Base-by-base conservation (phyloP, 2,888 invertebrate genomes). In the Entomobrya proxima region DNA sequence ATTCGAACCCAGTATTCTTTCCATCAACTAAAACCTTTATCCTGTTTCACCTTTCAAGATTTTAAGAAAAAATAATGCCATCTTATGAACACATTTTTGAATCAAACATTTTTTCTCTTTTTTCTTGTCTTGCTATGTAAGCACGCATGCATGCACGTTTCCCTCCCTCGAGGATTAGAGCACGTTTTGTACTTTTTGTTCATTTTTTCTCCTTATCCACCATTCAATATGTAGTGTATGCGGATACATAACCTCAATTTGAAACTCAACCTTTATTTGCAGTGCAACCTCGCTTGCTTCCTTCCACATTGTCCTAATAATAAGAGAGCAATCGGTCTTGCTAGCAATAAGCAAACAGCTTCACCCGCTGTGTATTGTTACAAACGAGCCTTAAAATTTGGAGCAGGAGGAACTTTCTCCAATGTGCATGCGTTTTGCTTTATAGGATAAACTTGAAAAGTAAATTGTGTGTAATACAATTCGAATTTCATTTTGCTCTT, bases 31-130 rank as follows among this genome's bases (percentile, higher is more conserved):
- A 58, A 76, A 61, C 58, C 47, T 40, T 77, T 55, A 75, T 61
- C 75, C 61, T 44, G 27, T 61, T 77, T 77, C 40, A 77, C 77
- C 77, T 77, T n/a, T 77, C 61, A 77, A 76, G 77, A 32, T 61
- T 40, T 77, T 77, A 44, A 77, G 44, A 58, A 77, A n/a, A n/a
- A 77, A 77, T 58, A 77, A 30, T 15, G 30, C 58, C 24, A 32
- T 76, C 3, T 21, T 52, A 18, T 27, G 30, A 47, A 52, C 21
- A 52, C 18, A 21, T 47, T 13, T 24, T 24, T 74, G 21, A 27
- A 75, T 75, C 72, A 72, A 47, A 15, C 32, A 75, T 21, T 69
- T 69, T 75, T 69, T 24, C 69, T 13, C 13, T 47, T 47, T 47
- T 11, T n/a, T 32, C n/a, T 61, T n/a, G 13, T 30, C 55, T 9